These are phyloP conservation scores for Coranthus polyacanthus DNA, from an alignment of 2,797 vertebrate species.

Conservation along the genomic window DNA sequence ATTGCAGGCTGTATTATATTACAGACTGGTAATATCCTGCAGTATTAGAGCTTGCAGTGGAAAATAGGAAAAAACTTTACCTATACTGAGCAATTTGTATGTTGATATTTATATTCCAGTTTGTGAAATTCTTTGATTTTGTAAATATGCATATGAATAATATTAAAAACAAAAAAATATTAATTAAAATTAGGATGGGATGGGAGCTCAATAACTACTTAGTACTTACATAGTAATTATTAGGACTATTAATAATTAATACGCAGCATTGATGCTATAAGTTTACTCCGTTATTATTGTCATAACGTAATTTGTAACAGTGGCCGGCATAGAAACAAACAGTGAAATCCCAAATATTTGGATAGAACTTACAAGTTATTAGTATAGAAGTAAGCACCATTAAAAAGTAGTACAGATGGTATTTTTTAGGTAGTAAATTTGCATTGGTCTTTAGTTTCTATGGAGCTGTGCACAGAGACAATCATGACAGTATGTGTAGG, in stretches of 20 bases:
- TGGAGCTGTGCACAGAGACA: not conserved
- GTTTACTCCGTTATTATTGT: too few relatives aligned
- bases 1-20: slow-evolving; percentile 56
- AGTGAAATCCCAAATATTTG: too few relatives aligned
- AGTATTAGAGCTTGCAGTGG: slow-evolving; percentile 14
- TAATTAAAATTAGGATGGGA: not conserved
- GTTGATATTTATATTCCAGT: slow-evolving; percentile 32
- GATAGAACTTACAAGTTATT: too few relatives aligned
- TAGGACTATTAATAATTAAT: too few relatives aligned
- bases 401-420: too few relatives aligned
- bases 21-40: slow-evolving; percentile 53
- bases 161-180: too few relatives aligned
- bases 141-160: too few relatives aligned
- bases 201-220: not conserved
- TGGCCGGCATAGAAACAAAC: too few relatives aligned
- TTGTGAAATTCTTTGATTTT: not conserved
- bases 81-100: slow-evolving; percentile 22
- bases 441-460: slow-evolving; percentile 3
- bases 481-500: not conserved
- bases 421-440: too few relatives aligned
- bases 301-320: too few relatives aligned
- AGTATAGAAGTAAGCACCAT: too few relatives aligned
- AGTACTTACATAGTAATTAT: not conserved
- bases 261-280: too few relatives aligned
- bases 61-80: slow-evolving; percentile 17